These are phyloP conservation scores for Setophaga petechia DNA, from an alignment of 2,113 vertebrate species.

Conservation along the genomic window DNA sequence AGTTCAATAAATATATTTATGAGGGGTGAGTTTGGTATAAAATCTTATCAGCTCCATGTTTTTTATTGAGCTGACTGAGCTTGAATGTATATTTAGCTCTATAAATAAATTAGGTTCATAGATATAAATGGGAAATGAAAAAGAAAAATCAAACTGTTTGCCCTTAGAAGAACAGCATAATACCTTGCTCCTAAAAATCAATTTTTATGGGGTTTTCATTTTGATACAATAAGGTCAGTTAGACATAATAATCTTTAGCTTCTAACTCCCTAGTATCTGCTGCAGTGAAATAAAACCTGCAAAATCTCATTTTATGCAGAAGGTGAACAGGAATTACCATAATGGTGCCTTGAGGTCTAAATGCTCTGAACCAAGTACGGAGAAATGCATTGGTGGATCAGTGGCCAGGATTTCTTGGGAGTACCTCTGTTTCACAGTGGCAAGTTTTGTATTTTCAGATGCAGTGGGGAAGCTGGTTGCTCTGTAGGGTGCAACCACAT, in stretches of 20 bases:
- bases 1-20: not conserved
- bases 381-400: not conserved
- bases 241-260: not conserved
- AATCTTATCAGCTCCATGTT: not conserved
- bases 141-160: not conserved
- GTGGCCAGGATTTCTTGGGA: not conserved
- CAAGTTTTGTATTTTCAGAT: accelerated
- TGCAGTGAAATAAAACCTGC: not conserved
- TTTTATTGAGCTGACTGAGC: not conserved
- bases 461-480: accelerated
- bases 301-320: not conserved
- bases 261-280: not conserved
- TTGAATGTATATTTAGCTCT: not conserved
- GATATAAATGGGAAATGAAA: not conserved
- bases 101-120: not conserved
- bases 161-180: not conserved
- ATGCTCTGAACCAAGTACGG: not conserved
- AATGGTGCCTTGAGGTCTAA: not conserved
- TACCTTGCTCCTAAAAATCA: not conserved
- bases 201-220: not conserved
- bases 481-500: not conserved
- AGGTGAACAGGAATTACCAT: not conserved
- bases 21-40: not conserved
- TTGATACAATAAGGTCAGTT: not conserved
- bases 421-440: not conserved